Percentiles rank a stretch among this genome's conserved stretches.
phyloP scores from a whole-genome alignment of 2,113 vertebrate genomes.

The Crypturellus undulatus region DNA sequence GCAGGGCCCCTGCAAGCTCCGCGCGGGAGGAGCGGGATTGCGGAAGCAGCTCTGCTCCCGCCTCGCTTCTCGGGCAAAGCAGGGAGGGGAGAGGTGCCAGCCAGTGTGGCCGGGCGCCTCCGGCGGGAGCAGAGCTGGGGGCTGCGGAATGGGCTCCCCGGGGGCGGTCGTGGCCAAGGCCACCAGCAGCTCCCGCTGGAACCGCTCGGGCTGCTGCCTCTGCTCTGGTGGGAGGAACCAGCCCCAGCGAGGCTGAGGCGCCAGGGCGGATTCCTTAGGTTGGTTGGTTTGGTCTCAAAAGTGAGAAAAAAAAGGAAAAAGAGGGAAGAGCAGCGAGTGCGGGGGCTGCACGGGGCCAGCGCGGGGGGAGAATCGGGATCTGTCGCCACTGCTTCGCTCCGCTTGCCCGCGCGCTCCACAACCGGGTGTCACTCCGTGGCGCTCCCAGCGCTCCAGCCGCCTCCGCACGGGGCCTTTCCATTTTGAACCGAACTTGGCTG shows the following conservation, averaged over 20 bases:
- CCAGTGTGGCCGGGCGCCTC: fast-evolving
- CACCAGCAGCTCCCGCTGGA: not conserved
- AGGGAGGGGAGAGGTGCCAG: not conserved
- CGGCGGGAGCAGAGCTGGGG: not conserved
- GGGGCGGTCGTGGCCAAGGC: not conserved
- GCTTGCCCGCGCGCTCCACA: not conserved
- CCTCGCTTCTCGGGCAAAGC: fast-evolving
- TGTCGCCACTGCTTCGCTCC: slow-evolving; percentile 38
- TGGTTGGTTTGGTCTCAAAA: not conserved
- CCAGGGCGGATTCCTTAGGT: fast-evolving
- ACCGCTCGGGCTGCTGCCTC: not conserved
- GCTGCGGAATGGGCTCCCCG: too few species aligned
- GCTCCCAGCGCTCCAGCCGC: not conserved
- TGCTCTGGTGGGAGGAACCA: not conserved
- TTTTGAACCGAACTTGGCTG: not conserved
- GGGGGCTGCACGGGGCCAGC: not conserved
- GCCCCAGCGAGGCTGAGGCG: not conserved
- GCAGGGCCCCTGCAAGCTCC: not conserved
- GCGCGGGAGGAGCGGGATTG: fast-evolving
- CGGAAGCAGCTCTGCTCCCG: fast-evolving
- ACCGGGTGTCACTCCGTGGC: not conserved
- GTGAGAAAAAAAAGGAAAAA: not conserved
- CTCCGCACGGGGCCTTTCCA: not conserved
- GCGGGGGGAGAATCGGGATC: not conserved
- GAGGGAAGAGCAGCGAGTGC: not conserved